These are phyloP conservation scores for Agapostemon virescens DNA, from an alignment of 2,888 invertebrate genomes.

Conservation along the genomic window DNA sequence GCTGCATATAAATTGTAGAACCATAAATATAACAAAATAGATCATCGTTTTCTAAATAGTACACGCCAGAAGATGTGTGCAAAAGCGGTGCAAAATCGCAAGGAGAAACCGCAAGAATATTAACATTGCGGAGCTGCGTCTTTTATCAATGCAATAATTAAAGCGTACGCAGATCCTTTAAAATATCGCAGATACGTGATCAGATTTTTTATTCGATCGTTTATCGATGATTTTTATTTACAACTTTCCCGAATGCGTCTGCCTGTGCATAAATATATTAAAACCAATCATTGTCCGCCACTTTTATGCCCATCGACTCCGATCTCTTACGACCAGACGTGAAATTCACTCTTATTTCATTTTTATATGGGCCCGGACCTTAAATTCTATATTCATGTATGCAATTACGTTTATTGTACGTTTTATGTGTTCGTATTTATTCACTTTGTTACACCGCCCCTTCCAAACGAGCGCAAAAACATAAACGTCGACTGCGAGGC, in stretches of 20 bases:
- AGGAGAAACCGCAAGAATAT: background rate
- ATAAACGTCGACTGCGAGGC: background rate
- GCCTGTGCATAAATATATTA: background rate
- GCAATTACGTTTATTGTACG: slow-evolving; percentile 1
- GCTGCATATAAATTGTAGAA: too few relatives aligned
- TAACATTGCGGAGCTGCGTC: background rate
- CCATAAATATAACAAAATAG: too few relatives aligned
- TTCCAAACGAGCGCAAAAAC: background rate
- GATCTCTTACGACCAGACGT: background rate
- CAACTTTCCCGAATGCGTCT: background rate
- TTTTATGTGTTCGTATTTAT: slow-evolving; percentile 7
- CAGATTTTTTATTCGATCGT: background rate
- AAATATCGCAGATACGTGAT: background rate
- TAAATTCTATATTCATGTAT: slow-evolving; percentile 5
- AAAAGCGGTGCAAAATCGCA: background rate
- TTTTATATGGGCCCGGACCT: slow-evolving; percentile 5
- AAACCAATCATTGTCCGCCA: slow-evolving; percentile 1
- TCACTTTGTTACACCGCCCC: slow-evolving; percentile 4
- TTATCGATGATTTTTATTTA: background rate
- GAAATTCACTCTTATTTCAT: slow-evolving; percentile 11
- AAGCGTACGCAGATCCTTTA: background rate
- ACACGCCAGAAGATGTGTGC: too few relatives aligned
- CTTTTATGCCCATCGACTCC: background rate
- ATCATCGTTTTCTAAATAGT: too few relatives aligned
- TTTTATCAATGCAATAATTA: background rate